Base-by-base conservation (phyloP, 2,113 vertebrate species). In the Dunckerocampus dactyliophorus region DNA sequence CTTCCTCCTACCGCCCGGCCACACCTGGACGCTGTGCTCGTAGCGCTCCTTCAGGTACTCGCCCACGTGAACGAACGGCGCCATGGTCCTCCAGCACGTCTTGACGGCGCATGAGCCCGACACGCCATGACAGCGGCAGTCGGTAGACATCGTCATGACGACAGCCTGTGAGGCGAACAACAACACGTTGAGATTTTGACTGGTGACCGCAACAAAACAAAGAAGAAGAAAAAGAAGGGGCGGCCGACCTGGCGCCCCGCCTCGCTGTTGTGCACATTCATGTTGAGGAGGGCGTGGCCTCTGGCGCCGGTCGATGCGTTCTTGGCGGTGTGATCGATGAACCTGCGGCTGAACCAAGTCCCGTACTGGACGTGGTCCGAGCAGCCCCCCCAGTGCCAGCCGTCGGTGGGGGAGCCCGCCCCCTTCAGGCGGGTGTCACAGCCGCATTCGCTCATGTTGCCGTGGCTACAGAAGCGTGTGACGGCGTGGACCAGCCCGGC, bases 371-470 rank as follows among this genome's bases (percentile, higher is more conserved):
- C 89, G 8, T 97, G 91, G 13, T 99, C 97, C 0, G 97, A 98
- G 82, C 97, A 99, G 82, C 97, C 96, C 0, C 95, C 96, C 97
- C 97, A 99, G 65, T 97, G 93, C 97, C 97, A 99, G 53, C 92
- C 93, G 80, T 94, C 92, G 0, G 60, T 83, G 1, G 88, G 58
- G 0, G 92, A 92, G 65, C 92, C 90, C 0, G 88, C 88, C 0
- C 90, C 92, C 51, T 84, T 88, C 69, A 95, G 89, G 22, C 61
- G 89, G 0, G 66, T 60, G 28, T 96, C 95, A 1, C 97, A 98
- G 61, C 95, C 94, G 16, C 97, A 99, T 81, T 96, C 95, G 0
- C 94, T 95, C 88, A 93, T 73, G 74, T 98, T 97, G 0, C 95
- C 96, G 0, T 92, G 92, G 0, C 97, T 98, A 82, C 97, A 99